Evolutionary conservation across 2,888 invertebrate genomes (phyloP), one percentile per base, ranked within the genome.

Genomic region (Meteorus colon): DNA sequence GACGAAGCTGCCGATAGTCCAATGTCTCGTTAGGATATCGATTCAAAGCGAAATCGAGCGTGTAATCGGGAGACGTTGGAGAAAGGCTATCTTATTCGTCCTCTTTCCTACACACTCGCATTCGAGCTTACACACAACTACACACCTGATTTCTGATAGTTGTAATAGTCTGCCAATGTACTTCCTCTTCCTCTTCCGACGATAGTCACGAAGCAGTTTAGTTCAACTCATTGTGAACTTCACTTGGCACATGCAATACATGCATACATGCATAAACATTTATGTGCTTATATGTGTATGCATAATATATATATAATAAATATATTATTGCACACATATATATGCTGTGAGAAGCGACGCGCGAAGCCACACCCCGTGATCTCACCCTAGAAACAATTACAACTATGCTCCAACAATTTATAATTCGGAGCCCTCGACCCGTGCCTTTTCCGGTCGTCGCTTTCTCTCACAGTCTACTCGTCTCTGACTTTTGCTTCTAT

Each of bases 341-440:
- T 51, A 59, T 27, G 67, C 48, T 59, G 60, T 45, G 60, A 41
- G 62, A 45, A 27, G 37, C 65, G 55, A 63, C 34, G 45, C 34
- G 19, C 51, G 14, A 45, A 55, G 29, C 74, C 48, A 65, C 70
- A 75, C 65, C 48, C 24, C 45, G 31, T 60, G 29, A 55, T 70
- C 69, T 69, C 62, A 34, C 27, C 73, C 77, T 70, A 80, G 84
- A 84, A 86, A 86, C 87, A 85, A 87, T 88, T 84, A 84, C 83
- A 86, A 86, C 83, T 86, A 86, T 87, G 85, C 83, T 81, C 79
- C 82, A 85, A 86, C 85, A 87, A 88, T 87, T 86, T 86, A 87
- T 87, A 87, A 87, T 87, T 86, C 82, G 68, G 66, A 59, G 63
- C 81, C 79, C 80, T 78, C 76, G 77, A 80, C 74, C 70, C 75